A percentile compares a stretch with the other conserved stretches of the same genome.
phyloP scores from a whole-genome alignment of 2,797 vertebrate genomes.

The Cheirogaleus major region DNA sequence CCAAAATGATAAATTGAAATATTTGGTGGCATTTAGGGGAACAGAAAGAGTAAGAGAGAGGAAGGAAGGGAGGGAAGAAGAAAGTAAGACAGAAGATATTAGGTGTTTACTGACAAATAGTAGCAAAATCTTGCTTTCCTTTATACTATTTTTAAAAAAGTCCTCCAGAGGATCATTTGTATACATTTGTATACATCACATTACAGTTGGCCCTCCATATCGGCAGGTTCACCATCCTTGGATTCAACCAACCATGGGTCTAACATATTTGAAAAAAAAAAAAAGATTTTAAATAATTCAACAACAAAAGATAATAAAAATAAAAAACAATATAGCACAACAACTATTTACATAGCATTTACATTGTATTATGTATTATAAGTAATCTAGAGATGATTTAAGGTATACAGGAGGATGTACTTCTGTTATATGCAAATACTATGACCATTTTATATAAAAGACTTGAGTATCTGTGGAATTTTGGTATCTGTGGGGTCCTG shows the following conservation, averaged over 20 bases:
- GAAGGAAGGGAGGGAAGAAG: neutral
- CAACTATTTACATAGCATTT: neutral
- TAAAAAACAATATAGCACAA: neutral
- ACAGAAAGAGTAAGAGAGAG: neutral
- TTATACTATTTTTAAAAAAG: neutral
- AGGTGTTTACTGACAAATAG: neutral
- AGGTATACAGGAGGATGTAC: neutral
- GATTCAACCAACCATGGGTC: neutral
- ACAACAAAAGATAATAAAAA: neutral
- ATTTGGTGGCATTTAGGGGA: neutral
- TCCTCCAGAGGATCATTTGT: neutral
- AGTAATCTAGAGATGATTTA: neutral
- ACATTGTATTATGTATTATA: neutral
- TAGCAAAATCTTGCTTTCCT: neutral
- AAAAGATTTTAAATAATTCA: neutral
- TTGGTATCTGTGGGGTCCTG: neutral
- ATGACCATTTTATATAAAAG: neutral
- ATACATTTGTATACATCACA: neutral
- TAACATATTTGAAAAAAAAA: neutral
- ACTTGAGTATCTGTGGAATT: neutral
- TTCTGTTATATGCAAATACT: neutral
- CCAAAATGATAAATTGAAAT: constrained; percentile 23
- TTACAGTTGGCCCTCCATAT: neutral
- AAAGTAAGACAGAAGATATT: neutral
- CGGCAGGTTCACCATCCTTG: neutral